Evolutionary conservation across 37 sponge, comb jelly and placozoan species (phyloP), one percentile per base, ranked within the genome.

Genomic region (Chondrilla cf. caribensis): DNA sequence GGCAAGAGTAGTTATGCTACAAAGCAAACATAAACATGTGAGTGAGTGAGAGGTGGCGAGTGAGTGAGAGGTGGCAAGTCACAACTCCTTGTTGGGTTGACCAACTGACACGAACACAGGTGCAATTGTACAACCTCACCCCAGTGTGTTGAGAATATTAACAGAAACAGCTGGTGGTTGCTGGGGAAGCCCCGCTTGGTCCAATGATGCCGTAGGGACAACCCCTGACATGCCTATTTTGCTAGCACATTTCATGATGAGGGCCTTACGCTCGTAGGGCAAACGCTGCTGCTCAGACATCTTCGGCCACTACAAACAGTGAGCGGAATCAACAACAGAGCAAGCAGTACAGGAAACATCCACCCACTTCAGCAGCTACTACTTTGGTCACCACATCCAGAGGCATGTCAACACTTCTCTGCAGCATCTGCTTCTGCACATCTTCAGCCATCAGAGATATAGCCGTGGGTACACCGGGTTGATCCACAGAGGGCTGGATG

Each of bases 361-460:
- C 5, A n/a, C 64, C 8, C 39, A 70, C 72, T 19, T 70, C 76
- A 40, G 38, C 41, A 19, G 44, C 25, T 2, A 73, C 76, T 0
- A 73, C 76, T 37, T 40, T 73, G 44, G 38, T 42, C n/a, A 73
- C 41, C 25, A 73, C 76, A 6, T 73, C 76, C 1, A 73, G 1
- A 3, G 76, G 76, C 6, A 73, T 37, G 24, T 39, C 36, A 8
- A 73, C 15, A 22, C 44, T 39, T 3, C 43, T 31, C 44, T 37
- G 38, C 0, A n/a, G 8, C 44, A 73, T 5, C 44, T 73, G 44
- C 76, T 73, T 73, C 76, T 73, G 76, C 2, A 73, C 36, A n/a
- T 73, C 76, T 37, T 73, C 76, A 5, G 76, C 76, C 76, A 73
- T 73, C 22, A 73, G 41, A 19, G 41, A 32, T 37, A 73, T 73